Percentiles rank a stretch among this genome's conserved stretches.
Evolutionary conservation across 2,113 vertebrate genomes (phyloP).

Genomic region (Mola mola): DNA sequence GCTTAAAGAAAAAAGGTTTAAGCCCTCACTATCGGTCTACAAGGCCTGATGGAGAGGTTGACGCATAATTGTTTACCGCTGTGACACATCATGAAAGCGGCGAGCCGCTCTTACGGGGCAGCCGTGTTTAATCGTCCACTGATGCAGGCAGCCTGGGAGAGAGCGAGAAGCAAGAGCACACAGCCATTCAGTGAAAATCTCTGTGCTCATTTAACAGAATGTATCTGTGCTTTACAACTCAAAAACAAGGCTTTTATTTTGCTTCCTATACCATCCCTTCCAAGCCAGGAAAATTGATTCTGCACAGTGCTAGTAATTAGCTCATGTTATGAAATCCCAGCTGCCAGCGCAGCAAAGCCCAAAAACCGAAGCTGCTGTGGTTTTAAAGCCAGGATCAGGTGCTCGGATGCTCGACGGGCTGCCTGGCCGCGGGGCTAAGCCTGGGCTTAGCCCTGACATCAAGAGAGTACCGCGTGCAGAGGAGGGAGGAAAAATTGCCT

Average conservation of each 20-base stretch:
- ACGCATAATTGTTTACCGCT: slow-evolving; percentile 26
- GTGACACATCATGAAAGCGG: slow-evolving; percentile 22
- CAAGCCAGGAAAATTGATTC: slow-evolving; percentile 55
- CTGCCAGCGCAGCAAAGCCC: slow-evolving; percentile 38
- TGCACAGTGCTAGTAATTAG: slow-evolving; percentile 54
- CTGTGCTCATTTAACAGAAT: slow-evolving; percentile 4
- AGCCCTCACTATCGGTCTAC: background rate
- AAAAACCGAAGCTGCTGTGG: slow-evolving; percentile 49
- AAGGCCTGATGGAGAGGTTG: slow-evolving; percentile 26
- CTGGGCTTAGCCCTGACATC: slow-evolving; percentile 61
- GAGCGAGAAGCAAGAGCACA: background rate
- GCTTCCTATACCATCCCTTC: no score
- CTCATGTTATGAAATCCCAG: slow-evolving; percentile 34
- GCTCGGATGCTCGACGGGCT: slow-evolving; percentile 61
- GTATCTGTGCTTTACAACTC: slow-evolving; percentile 12
- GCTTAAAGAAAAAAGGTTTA: slow-evolving; percentile 24
- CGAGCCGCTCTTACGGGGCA: slow-evolving; percentile 5
- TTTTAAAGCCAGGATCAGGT: slow-evolving; percentile 62
- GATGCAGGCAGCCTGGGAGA: slow-evolving; percentile 8
- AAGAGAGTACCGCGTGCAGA: slow-evolving; percentile 41
- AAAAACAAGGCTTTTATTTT: background rate
- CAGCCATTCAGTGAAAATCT: slow-evolving; percentile 6
- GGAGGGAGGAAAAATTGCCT: slow-evolving; percentile 63
- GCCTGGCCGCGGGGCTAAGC: slow-evolving; percentile 62
- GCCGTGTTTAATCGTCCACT: slow-evolving; percentile 9